Percentiles rank a stretch among this genome's conserved stretches.
These are phyloP conservation scores for Leptoteleia sp. DNA, from an alignment of 1,140 invertebrate genomes.

Conservation along the genomic window DNA sequence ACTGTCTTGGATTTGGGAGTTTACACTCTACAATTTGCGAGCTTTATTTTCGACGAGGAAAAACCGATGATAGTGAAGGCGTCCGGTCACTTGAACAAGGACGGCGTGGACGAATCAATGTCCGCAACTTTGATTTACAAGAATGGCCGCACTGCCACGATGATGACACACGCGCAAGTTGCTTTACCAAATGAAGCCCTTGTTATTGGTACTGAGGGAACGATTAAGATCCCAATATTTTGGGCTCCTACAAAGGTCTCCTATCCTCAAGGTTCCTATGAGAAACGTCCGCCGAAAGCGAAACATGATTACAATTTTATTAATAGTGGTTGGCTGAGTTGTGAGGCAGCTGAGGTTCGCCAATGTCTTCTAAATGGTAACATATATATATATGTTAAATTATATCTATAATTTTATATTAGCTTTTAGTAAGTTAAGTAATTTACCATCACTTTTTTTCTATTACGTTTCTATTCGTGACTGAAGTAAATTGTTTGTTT, in stretches of 20 bases:
- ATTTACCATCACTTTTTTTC: too few relatives aligned
- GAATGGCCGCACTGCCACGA: constrained; percentile 84
- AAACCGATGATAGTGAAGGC: constrained; percentile 84
- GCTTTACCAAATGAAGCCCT: constrained; percentile 84
- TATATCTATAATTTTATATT: too few relatives aligned
- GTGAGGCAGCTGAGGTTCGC: constrained; percentile 87
- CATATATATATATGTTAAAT: too few relatives aligned
- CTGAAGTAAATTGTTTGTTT: too few relatives aligned
- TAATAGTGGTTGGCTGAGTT: constrained; percentile 88
- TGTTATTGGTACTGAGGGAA: constrained; percentile 86
- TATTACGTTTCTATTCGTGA: too few relatives aligned
- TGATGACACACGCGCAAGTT: constrained; percentile 82
- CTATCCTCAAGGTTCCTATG: constrained; percentile 72
- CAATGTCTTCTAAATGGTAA: constrained; percentile 84
- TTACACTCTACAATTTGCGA: constrained; percentile 89
- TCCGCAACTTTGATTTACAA: constrained; percentile 85
- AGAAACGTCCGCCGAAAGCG: constrained; percentile 82
- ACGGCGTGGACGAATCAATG: constrained; percentile 86
- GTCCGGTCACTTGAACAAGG: constrained; percentile 84
- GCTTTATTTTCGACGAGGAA: constrained; percentile 86
- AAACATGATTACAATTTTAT: constrained; percentile 82
- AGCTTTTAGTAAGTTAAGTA: too few relatives aligned
- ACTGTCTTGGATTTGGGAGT: constrained; percentile 91
- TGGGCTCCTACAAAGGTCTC: constrained; percentile 78
- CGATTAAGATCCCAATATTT: constrained; percentile 82